Evolutionary conservation across 2,888 invertebrate species (phyloP).

Genomic region (Dryobota labecula): DNA sequence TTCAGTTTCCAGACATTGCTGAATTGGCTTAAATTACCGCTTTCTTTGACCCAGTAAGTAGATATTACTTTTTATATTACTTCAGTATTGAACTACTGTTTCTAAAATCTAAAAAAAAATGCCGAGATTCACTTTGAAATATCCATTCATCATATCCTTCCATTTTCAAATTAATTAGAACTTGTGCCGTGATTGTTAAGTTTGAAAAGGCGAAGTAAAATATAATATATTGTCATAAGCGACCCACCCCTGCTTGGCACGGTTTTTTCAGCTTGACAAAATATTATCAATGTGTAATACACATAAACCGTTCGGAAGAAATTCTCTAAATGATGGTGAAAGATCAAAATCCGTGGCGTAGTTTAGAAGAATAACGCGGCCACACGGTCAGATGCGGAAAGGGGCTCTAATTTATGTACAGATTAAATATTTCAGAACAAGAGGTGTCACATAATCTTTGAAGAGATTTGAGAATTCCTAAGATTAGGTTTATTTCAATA

Average conservation of each 20-base stretch:
- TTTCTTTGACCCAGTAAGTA: not conserved
- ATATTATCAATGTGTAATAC: too few relatives aligned
- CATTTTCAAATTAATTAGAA: not conserved
- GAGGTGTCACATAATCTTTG: conserved; percentile 24
- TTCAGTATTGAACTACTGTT: not conserved
- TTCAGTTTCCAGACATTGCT: not conserved
- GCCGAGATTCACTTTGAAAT: not conserved
- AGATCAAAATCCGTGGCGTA: too few relatives aligned
- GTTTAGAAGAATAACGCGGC: too few relatives aligned
- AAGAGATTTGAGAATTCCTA: conserved; percentile 18
- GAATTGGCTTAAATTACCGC: not conserved
- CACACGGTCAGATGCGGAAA: too few relatives aligned
- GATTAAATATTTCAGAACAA: conserved; percentile 15
- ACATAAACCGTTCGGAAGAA: too few relatives aligned
- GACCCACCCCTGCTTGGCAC: too few relatives aligned
- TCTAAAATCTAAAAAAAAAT: not conserved
- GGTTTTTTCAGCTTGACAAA: too few relatives aligned
- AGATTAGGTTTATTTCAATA: conserved; percentile 22
- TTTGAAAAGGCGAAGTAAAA: not conserved
- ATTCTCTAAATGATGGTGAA: too few relatives aligned
- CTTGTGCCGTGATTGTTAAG: not conserved
- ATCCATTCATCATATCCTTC: too few relatives aligned
- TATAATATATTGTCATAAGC: not conserved
- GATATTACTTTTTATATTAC: not conserved
- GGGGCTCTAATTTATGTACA: not conserved